phyloP scores from a whole-genome alignment of 2,888 invertebrate genomes.

The Metallyticus violacea region DNA sequence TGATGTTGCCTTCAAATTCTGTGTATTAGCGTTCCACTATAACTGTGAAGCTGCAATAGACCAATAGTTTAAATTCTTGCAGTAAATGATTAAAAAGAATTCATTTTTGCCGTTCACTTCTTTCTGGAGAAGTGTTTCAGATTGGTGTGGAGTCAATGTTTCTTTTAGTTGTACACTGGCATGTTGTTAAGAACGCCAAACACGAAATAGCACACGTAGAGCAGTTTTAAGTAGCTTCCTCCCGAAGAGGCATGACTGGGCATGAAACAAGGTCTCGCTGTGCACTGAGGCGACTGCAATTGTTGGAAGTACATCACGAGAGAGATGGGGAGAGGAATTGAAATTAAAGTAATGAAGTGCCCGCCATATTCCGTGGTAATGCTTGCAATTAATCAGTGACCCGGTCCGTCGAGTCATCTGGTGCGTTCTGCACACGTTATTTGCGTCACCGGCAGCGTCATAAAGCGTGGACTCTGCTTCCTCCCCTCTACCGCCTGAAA shows the following conservation, averaged over 20 bases:
- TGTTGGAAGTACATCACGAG: slow-evolving; percentile 3
- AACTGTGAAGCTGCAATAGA: too few species aligned
- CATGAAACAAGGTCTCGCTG: not conserved
- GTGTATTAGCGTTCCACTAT: too few species aligned
- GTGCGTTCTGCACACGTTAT: not conserved
- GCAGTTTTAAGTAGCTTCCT: not conserved
- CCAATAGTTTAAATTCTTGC: too few species aligned
- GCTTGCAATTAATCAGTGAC: slow-evolving; percentile 1
- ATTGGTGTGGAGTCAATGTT: not conserved
- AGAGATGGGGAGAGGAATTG: not conserved
- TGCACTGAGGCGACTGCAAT: not conserved
- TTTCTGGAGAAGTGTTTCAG: too few species aligned
- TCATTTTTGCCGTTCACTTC: too few species aligned
- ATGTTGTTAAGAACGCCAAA: not conserved
- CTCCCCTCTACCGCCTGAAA: too few species aligned
- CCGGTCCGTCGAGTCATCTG: not conserved
- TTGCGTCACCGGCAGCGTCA: not conserved
- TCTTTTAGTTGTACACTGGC: too few species aligned
- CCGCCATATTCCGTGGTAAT: slow-evolving; percentile 7
- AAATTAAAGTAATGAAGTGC: slow-evolving; percentile 25
- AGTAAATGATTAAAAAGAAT: too few species aligned
- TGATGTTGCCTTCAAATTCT: too few species aligned
- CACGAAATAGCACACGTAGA: not conserved
- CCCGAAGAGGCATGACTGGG: not conserved
- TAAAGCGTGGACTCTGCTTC: not conserved